These are phyloP conservation scores for Apamea epomidion DNA, from an alignment of 2,888 invertebrate genomes.

Conservation along the genomic window DNA sequence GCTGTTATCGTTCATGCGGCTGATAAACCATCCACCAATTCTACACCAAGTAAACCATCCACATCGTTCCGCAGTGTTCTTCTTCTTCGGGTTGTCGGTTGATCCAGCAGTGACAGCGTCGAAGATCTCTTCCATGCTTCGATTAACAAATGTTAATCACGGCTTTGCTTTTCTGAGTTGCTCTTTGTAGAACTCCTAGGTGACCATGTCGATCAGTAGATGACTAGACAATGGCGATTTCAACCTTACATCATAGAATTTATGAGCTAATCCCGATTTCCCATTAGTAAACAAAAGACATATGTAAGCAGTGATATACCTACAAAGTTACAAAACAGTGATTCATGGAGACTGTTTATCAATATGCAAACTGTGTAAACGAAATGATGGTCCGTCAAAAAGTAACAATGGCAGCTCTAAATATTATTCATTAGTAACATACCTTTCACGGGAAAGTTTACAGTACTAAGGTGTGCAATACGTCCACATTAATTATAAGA, in stretches of 20 bases:
- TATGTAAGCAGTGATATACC: not conserved
- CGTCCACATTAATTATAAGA: too few relatives aligned
- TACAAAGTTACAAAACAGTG: constrained; percentile 35
- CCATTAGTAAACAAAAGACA: constrained; percentile 29
- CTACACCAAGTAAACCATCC: not conserved
- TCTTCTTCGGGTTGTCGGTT: not conserved
- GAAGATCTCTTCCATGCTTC: not conserved
- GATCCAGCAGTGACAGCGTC: not conserved
- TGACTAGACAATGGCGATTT: constrained; percentile 4
- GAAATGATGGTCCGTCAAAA: constrained; percentile 15
- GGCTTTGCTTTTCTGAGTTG: not conserved
- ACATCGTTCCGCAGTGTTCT: not conserved
- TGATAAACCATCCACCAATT: too few relatives aligned
- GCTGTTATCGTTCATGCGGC: too few relatives aligned
- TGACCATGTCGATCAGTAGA: not conserved
- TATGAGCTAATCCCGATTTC: constrained; percentile 19
- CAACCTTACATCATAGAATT: constrained; percentile 30
- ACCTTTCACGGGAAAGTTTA: not conserved
- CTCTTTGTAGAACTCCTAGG: not conserved
- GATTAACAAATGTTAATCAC: not conserved
- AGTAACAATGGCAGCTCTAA: constrained; percentile 19
- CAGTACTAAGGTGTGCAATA: too few relatives aligned
- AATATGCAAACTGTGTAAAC: constrained; percentile 20
- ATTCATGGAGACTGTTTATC: constrained; percentile 15
- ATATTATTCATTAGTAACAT: constrained; percentile 10